Conservation (phyloP, 2,797 vertebrate species). For the Circus cinereus region DNA sequence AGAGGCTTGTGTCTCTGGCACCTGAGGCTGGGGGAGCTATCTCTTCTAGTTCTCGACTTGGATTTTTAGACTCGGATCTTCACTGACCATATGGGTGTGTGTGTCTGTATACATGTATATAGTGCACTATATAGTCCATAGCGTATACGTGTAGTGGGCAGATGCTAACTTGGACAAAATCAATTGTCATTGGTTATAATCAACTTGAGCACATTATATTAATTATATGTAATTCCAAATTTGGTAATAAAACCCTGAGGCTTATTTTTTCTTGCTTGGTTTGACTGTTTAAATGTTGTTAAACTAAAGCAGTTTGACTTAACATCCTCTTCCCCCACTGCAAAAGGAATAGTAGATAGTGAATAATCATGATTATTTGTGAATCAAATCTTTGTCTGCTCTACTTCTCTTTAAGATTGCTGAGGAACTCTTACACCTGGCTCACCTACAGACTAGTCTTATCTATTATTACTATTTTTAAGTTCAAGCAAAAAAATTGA, state of each 20-base stretch:
- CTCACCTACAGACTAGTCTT: background rate
- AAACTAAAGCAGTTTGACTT: background rate
- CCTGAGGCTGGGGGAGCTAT: background rate
- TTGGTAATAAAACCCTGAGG: background rate
- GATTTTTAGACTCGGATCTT: background rate
- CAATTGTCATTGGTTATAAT: background rate
- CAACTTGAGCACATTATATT: background rate
- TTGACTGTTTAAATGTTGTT: background rate
- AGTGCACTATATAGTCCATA: too few species aligned
- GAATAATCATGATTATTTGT: background rate
- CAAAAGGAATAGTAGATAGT: background rate
- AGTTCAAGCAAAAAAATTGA: background rate
- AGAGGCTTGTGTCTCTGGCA: background rate
- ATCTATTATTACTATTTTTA: background rate
- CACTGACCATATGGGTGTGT: background rate
- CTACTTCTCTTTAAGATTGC: background rate
- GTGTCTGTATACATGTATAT: too few species aligned
- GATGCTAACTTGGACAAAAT: background rate
- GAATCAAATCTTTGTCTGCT: background rate
- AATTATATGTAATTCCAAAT: background rate
- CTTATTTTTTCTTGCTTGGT: background rate
- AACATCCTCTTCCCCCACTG: background rate
- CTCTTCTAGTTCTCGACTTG: background rate
- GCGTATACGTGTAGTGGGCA: rapidly evolving
- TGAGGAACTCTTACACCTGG: background rate